Percentiles rank a stretch among this genome's conserved stretches.
Evolutionary conservation across 2,888 invertebrate genomes (phyloP).

Genomic region (Melanophora roralis): DNA sequence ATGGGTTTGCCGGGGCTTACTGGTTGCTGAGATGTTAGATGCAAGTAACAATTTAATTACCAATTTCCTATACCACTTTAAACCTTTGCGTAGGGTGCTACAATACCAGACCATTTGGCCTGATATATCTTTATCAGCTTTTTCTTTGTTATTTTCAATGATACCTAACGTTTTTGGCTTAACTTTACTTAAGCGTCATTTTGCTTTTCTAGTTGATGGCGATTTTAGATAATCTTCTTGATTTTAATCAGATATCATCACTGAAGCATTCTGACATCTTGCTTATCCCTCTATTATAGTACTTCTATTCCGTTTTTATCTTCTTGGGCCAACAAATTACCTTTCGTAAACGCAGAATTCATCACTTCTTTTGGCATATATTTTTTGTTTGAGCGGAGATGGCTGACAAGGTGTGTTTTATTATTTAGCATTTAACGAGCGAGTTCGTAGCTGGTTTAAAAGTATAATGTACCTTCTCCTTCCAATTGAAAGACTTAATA

Average conservation of each 20-base stretch:
- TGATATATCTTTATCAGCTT: slow-evolving; percentile 8
- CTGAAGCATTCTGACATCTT: slow-evolving; percentile 24
- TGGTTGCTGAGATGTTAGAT: slow-evolving; percentile 23
- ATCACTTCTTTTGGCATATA: slow-evolving; percentile 38
- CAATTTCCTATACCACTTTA: slow-evolving; percentile 18
- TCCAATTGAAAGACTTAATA: slow-evolving; percentile 28
- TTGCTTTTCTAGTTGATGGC: slow-evolving; percentile 18
- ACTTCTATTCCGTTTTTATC: slow-evolving; percentile 25
- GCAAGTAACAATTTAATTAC: slow-evolving; percentile 28
- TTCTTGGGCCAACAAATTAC: slow-evolving; percentile 15
- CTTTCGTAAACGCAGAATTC: slow-evolving; percentile 25
- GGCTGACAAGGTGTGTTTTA: slow-evolving; percentile 17
- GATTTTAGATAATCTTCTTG: slow-evolving; percentile 15
- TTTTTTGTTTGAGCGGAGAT: slow-evolving; percentile 19
- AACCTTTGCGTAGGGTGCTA: slow-evolving; percentile 1
- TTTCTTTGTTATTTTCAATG: slow-evolving; percentile 14
- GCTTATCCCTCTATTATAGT: slow-evolving; percentile 19
- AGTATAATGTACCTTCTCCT: slow-evolving; percentile 31
- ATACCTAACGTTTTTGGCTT: slow-evolving; percentile 9
- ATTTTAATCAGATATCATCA: slow-evolving; percentile 18
- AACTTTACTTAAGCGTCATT: slow-evolving; percentile 6
- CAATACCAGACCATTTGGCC: slow-evolving; percentile 29
- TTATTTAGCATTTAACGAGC: slow-evolving; percentile 33
- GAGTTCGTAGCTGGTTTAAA: slow-evolving; percentile 18
- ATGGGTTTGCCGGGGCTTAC: slow-evolving; percentile 6